phyloP scores from a whole-genome alignment of 2,888 invertebrate genomes.

The Acleris literana region DNA sequence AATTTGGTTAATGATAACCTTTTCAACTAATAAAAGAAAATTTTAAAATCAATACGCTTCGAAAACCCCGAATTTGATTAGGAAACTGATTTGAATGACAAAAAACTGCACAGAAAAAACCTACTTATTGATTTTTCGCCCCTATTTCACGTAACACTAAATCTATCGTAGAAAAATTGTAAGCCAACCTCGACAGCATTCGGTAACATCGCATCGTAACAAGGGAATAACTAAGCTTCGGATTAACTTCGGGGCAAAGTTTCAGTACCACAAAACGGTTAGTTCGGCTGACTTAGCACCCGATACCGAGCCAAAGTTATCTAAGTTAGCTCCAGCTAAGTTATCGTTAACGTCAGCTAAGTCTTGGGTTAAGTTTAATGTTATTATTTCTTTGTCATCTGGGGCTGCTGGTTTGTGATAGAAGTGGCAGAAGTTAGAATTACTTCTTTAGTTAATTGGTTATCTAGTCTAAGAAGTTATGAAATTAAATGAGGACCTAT shows the following conservation, averaged over 20 bases:
- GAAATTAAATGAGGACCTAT: background rate
- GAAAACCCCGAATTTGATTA: too few relatives aligned
- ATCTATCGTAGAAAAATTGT: background rate
- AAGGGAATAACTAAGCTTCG: slow-evolving; percentile 41
- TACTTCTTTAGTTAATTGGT: slow-evolving; percentile 16
- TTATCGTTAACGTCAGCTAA: slow-evolving; percentile 67
- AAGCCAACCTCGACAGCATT: slow-evolving; percentile 27
- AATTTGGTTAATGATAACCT: too few relatives aligned
- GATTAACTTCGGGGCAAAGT: slow-evolving; percentile 62
- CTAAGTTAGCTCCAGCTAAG: slow-evolving; percentile 68
- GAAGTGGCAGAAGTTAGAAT: slow-evolving; percentile 22
- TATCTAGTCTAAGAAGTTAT: background rate
- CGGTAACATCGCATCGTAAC: slow-evolving; percentile 33
- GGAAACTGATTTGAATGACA: too few relatives aligned
- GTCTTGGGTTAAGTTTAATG: slow-evolving; percentile 69
- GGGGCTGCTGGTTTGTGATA: slow-evolving; percentile 44
- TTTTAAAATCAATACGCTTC: too few relatives aligned
- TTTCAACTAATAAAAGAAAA: too few relatives aligned
- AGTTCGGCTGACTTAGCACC: slow-evolving; percentile 74
- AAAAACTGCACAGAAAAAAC: background rate
- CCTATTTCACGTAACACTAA: too few relatives aligned
- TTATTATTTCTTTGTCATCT: slow-evolving; percentile 68
- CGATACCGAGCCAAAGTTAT: slow-evolving; percentile 73
- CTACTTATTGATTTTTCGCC: too few relatives aligned
- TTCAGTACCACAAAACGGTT: slow-evolving; percentile 66